Evolutionary conservation across 1,140 invertebrate genomes (phyloP), one percentile per base, ranked within the genome.

Genomic region (Drosophila bifasciata): DNA sequence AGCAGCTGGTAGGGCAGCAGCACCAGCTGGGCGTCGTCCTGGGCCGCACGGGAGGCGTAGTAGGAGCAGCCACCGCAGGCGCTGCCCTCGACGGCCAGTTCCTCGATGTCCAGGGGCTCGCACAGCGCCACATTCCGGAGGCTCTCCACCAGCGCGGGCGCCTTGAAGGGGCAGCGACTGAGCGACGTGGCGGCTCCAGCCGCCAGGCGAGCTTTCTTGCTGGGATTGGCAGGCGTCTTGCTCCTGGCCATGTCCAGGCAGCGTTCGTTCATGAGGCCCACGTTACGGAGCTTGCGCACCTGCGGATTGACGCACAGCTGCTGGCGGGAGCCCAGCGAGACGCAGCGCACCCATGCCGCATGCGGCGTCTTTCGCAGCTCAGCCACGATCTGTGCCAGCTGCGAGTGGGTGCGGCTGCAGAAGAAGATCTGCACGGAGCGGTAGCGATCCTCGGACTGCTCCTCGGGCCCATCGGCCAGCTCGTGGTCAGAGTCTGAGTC

Each of bases 371-470:
- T 95, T 70, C 96, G 95, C 0, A 99, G 93, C 93, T 99, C 98
- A 52, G 95, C 93, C 23, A 99, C 94, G 93, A 99, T 98, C 91
- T 99, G 98, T 2, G 96, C 94, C 21, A 99, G 92, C 91, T 99
- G 98, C 7, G 98, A 99, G 93, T 99, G 98, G 28, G 98, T 99
- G 91, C 98, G 94, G 70, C 97, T 99, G 81, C 97, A 98, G 92
- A 97, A 99, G 84, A 96, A 97, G 68, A 99, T 96, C 95, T 98
- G 70, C 9, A 90, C 93, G 67, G 92, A 86, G 1, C 92, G 91
- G 58, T 92, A 89, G 48, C 91, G 81, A 1, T 88, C 55, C 28
- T 57, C 59, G 1, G 4, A 0, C 11, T 90, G 69, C 6, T 64
- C 53, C 43, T 93, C 91, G 16, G 93, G 93, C 49, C 93, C 91